phyloP scores from a whole-genome alignment of 2,797 vertebrate genomes.

The Ceryle rudis region DNA sequence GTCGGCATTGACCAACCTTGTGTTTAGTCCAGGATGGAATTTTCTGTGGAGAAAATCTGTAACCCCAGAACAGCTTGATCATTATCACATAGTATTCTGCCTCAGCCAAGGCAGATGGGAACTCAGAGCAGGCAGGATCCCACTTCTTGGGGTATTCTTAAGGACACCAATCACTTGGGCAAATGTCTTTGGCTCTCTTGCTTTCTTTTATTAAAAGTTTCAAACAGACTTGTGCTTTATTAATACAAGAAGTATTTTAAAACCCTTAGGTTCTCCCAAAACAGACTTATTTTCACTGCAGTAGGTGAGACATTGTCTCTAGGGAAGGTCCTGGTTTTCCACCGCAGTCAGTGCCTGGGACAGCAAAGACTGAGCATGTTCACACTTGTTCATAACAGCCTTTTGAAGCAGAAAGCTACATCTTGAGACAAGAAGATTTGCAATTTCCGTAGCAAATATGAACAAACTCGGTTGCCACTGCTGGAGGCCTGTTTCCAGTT shows the following conservation, averaged over 20 bases:
- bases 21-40: not conserved
- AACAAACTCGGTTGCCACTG: not conserved
- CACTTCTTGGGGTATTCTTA: not conserved
- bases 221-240: not conserved
- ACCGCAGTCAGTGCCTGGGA: not conserved
- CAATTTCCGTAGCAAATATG: not conserved
- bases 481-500: constrained; percentile 57
- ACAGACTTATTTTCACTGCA: not conserved
- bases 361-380: not conserved
- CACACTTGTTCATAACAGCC: not conserved
- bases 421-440: not conserved
- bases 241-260: not conserved
- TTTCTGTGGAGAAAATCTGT: not conserved
- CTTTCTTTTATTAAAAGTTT: not conserved
- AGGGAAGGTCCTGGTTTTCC: not conserved
- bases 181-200: not conserved
- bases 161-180: not conserved
- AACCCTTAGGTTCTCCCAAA: not conserved
- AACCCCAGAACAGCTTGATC: not conserved
- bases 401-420: constrained; percentile 28
- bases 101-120: not conserved
- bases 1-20: not conserved
- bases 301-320: not conserved
- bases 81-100: not conserved
- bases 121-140: not conserved